phyloP scores from a whole-genome alignment of 2,113 vertebrate species.

The Artemisiospiza belli region DNA sequence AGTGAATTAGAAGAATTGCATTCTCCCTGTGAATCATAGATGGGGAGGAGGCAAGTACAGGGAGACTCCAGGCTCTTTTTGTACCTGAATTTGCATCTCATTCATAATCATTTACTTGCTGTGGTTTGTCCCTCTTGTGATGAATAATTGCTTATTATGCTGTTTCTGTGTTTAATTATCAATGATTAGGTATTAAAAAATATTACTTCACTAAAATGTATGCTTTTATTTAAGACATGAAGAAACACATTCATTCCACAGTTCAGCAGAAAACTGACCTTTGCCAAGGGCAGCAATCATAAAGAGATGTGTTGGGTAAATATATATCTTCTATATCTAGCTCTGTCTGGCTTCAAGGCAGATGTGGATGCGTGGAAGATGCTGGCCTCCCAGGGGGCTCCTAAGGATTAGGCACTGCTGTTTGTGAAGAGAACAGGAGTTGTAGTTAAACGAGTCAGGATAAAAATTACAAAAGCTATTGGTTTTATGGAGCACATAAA shows the following conservation, averaged over 20 bases:
- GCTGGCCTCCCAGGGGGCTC: neutral
- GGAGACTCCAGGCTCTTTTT: neutral
- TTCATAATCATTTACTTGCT: neutral
- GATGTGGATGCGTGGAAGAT: neutral
- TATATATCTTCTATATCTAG: neutral
- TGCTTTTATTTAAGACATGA: neutral
- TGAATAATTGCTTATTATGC: neutral
- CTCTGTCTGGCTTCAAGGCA: neutral
- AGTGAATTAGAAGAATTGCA: neutral
- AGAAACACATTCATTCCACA: neutral
- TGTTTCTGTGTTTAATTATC: neutral
- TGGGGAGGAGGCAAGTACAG: neutral
- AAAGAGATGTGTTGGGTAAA: neutral
- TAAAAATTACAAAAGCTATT: neutral
- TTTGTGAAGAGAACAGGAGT: neutral
- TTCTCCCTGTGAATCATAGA: neutral
- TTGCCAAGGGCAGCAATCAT: neutral
- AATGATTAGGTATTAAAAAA: neutral
- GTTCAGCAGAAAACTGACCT: slow-evolving; percentile 4
- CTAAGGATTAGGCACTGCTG: neutral
- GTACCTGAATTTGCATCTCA: neutral
- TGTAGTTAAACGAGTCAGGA: neutral
- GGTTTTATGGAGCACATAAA: neutral
- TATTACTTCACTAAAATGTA: neutral
- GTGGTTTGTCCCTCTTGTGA: neutral